A percentile compares a stretch with the other conserved stretches of the same genome.
These are phyloP conservation scores for Caenorhabditis wallacei DNA, from an alignment of 2,888 invertebrate genomes.

Conservation along the genomic window DNA sequence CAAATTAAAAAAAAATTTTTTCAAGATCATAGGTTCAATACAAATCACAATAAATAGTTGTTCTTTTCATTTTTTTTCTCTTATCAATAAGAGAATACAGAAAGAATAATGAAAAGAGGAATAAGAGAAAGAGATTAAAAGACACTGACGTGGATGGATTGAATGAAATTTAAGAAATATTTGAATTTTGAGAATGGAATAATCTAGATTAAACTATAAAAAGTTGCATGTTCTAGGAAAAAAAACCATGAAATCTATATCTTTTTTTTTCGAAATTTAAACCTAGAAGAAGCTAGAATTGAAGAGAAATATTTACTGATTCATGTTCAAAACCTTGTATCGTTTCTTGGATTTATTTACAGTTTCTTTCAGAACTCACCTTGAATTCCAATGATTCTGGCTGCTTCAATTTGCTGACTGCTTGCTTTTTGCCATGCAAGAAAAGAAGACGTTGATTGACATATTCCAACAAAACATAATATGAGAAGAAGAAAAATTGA, in stretches of 20 bases:
- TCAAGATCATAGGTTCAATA: not conserved
- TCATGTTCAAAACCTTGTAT: not conserved
- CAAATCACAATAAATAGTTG: not conserved
- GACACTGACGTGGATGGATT: constrained; percentile 27
- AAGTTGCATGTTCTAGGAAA: too few relatives aligned
- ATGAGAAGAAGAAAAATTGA: constrained; percentile 29
- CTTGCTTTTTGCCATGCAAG: constrained; percentile 56
- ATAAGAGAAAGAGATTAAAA: constrained; percentile 18
- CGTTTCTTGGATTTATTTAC: not conserved
- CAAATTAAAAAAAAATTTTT: not conserved
- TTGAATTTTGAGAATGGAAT: not conserved
- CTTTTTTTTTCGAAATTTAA: not conserved
- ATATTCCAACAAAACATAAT: constrained; percentile 17
- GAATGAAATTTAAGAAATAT: not conserved
- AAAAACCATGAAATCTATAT: too few relatives aligned
- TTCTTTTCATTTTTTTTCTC: not conserved
- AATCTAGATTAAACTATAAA: too few relatives aligned
- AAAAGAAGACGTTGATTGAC: constrained; percentile 40
- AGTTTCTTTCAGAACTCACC: constrained; percentile 31
- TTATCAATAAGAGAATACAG: not conserved
- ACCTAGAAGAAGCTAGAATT: not conserved
- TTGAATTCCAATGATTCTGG: constrained; percentile 50
- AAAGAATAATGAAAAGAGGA: not conserved
- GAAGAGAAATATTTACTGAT: not conserved
- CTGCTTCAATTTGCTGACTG: constrained; percentile 52